These are phyloP conservation scores for Sitta carolinensis DNA, from an alignment of 2,797 vertebrate genomes.

Conservation along the genomic window DNA sequence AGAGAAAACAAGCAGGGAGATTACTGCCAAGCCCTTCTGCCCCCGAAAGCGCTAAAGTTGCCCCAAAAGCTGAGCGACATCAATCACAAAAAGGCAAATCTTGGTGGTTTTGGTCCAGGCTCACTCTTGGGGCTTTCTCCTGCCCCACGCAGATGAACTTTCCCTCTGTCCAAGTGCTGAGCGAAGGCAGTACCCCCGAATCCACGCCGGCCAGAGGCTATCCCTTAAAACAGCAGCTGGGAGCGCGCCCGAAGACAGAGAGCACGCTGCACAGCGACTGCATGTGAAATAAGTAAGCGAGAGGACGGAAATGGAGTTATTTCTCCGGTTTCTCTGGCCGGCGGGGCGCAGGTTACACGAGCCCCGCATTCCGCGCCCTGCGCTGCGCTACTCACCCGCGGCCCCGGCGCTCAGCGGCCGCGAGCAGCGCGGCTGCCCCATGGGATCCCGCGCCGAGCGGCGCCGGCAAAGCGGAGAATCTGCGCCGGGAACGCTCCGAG, in stretches of 20 bases:
- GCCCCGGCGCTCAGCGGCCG: too few species aligned
- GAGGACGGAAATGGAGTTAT: slow-evolving; percentile 6
- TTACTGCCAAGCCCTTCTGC: background rate
- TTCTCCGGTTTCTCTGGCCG: slow-evolving; percentile 16
- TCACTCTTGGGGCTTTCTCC: background rate
- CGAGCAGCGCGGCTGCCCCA: too few species aligned
- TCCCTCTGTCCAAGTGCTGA: background rate
- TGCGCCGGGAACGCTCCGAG: too few species aligned
- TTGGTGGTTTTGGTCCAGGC: background rate
- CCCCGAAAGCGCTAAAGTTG: fast-evolving
- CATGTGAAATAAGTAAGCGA: background rate
- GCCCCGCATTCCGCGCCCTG: slow-evolving; percentile 10
- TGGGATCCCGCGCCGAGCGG: too few species aligned
- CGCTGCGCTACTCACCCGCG: too few species aligned
- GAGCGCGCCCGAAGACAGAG: background rate
- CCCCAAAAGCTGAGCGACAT: background rate
- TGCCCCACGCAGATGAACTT: background rate
- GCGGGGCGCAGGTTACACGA: slow-evolving; percentile 11
- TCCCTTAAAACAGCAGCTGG: background rate
- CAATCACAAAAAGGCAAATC: background rate
- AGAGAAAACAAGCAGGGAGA: background rate
- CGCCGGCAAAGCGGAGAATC: too few species aligned
- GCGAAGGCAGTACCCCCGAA: background rate
- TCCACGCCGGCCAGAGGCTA: background rate
- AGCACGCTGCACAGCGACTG: background rate